phyloP scores from a whole-genome alignment of 1,140 invertebrate species.

The Nasonia vitripennis region DNA sequence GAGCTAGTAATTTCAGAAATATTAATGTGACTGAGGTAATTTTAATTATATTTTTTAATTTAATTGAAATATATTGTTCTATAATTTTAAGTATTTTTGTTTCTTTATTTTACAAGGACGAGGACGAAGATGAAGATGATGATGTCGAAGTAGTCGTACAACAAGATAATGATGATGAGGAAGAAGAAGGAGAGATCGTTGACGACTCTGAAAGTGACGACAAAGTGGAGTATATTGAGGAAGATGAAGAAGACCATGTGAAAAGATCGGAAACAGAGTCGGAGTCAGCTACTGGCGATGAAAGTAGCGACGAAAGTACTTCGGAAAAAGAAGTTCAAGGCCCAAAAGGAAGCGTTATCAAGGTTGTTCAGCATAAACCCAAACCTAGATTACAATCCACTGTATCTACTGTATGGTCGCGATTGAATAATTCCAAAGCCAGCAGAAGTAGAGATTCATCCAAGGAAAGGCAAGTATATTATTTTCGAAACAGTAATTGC shows the following conservation, averaged over 20 bases:
- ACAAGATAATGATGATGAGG: conserved; percentile 46
- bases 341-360: conserved; percentile 72
- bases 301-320: conserved; percentile 60
- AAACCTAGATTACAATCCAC: conserved; percentile 72
- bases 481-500: background rate
- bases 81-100: background rate
- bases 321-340: conserved; percentile 71
- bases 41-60: background rate
- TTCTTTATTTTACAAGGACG: background rate
- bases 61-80: background rate
- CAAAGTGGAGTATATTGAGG: conserved; percentile 58
- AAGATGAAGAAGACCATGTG: conserved; percentile 56
- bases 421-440: conserved; percentile 71
- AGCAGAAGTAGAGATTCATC: conserved; percentile 2
- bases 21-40: conserved; percentile 57
- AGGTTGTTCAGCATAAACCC: conserved; percentile 71
- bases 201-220: conserved; percentile 55
- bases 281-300: conserved; percentile 44
- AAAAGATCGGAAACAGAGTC: conserved; percentile 53
- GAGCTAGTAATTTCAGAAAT: conserved; percentile 45
- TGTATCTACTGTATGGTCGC: conserved; percentile 78
- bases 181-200: conserved; percentile 60
- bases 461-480: conserved; percentile 31
- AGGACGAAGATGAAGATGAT: conserved; percentile 39
- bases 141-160: conserved; percentile 40